Evolutionary conservation across 2,113 vertebrate species (phyloP).

Genomic region (Agapornis roseicollis): DNA sequence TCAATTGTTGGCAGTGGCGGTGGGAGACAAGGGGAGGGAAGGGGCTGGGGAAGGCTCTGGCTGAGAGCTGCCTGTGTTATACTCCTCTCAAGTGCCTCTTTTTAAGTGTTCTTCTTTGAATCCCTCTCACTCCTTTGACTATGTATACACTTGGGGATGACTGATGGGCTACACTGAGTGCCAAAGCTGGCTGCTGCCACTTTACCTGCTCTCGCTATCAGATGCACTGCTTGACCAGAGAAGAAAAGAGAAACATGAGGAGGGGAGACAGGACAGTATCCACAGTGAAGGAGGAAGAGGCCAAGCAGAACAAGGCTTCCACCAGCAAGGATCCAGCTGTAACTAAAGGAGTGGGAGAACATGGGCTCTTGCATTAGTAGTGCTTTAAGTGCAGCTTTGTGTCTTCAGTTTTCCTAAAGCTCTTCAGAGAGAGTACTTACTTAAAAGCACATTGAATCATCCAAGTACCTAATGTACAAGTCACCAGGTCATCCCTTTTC

Average conservation of each 20-base stretch:
- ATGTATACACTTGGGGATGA: neutral
- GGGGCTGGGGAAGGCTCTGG: neutral
- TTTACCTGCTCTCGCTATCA: neutral
- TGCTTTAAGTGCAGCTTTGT: neutral
- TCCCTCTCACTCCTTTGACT: neutral
- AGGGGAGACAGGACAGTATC: neutral
- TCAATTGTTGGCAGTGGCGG: fast-evolving
- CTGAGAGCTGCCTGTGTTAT: fast-evolving
- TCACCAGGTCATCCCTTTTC: fast-evolving
- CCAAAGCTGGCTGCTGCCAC: neutral
- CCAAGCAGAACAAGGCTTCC: neutral
- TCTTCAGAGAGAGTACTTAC: neutral
- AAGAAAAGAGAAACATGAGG: neutral
- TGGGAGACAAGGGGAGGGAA: neutral
- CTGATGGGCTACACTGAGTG: neutral
- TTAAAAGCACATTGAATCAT: neutral
- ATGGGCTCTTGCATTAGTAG: neutral
- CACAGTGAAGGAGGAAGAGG: neutral
- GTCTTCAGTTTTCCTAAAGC: neutral
- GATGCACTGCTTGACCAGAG: neutral
- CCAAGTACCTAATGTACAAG: neutral
- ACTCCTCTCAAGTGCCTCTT: neutral
- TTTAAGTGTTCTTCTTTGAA: neutral
- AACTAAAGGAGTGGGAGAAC: neutral
- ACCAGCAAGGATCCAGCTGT: neutral